These are phyloP conservation scores for Branchellion lobata DNA, from an alignment of 2,888 invertebrate species.

Conservation along the genomic window DNA sequence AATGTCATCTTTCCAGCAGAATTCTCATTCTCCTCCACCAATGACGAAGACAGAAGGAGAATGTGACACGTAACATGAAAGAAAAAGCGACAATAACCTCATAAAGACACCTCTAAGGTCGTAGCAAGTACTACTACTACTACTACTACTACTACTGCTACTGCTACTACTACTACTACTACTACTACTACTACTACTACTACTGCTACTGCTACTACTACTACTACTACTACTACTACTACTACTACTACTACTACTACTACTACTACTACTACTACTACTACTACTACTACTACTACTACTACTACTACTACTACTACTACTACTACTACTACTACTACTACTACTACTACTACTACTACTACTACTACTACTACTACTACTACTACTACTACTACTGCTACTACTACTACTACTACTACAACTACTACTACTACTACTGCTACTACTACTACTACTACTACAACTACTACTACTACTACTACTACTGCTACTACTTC, in stretches of 20 bases:
- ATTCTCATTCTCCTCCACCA: no score
- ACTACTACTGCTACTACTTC: conserved; percentile 24
- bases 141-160: conserved; percentile 35
- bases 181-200: conserved; percentile 28
- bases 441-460: conserved; percentile 34
- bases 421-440: background rate
- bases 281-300: conserved; percentile 32
- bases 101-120: conserved; percentile 38
- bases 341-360: conserved; percentile 34
- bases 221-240: conserved; percentile 34
- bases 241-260: conserved; percentile 34
- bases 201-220: conserved; percentile 26
- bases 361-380: conserved; percentile 34
- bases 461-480: conserved; percentile 32
- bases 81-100: conserved; percentile 34
- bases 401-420: background rate
- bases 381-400: conserved; percentile 30
- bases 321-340: conserved; percentile 30
- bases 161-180: conserved; percentile 39
- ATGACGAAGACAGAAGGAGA: no score
- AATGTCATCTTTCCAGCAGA: no score
- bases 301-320: conserved; percentile 34
- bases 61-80: no score
- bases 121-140: background rate
- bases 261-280: conserved; percentile 34